These are phyloP conservation scores for Laothoe populi DNA, from an alignment of 2,888 invertebrate species.

Conservation along the genomic window DNA sequence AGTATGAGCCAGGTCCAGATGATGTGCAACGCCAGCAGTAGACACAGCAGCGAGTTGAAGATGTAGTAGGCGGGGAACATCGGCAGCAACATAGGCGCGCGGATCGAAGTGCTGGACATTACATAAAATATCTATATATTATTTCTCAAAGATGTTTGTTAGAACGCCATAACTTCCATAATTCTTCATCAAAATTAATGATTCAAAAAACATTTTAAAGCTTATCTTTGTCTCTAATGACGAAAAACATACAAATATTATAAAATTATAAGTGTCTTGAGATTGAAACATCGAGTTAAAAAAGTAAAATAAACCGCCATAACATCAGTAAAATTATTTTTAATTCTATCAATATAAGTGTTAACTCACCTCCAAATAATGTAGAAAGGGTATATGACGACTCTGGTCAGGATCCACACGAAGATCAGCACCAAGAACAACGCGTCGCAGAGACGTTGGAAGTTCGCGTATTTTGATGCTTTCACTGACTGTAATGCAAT, in stretches of 20 bases:
- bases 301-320: neutral
- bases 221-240: too few relatives aligned
- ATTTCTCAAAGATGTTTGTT: neutral
- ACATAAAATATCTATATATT: neutral
- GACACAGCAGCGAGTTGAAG: slow-evolving; percentile 93
- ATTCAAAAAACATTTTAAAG: too few relatives aligned
- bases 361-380: slow-evolving; percentile 90
- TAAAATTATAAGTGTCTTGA: too few relatives aligned
- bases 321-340: too few relatives aligned
- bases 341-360: neutral
- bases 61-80: slow-evolving; percentile 98
- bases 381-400: slow-evolving; percentile 95
- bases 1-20: slow-evolving; percentile 98
- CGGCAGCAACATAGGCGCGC: slow-evolving; percentile 92
- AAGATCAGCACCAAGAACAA: slow-evolving; percentile 95
- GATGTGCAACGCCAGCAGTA: slow-evolving; percentile 92
- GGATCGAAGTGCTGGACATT: slow-evolving; percentile 89
- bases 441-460: slow-evolving; percentile 94
- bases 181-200: too few relatives aligned
- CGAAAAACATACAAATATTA: too few relatives aligned
- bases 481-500: slow-evolving; percentile 91
- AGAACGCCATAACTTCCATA: too few relatives aligned
- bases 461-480: slow-evolving; percentile 96
- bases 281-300: too few relatives aligned
- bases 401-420: slow-evolving; percentile 95